Evolutionary conservation across 2,888 invertebrate genomes (phyloP), one percentile per base, ranked within the genome.

Genomic region (Clivina fossor): DNA sequence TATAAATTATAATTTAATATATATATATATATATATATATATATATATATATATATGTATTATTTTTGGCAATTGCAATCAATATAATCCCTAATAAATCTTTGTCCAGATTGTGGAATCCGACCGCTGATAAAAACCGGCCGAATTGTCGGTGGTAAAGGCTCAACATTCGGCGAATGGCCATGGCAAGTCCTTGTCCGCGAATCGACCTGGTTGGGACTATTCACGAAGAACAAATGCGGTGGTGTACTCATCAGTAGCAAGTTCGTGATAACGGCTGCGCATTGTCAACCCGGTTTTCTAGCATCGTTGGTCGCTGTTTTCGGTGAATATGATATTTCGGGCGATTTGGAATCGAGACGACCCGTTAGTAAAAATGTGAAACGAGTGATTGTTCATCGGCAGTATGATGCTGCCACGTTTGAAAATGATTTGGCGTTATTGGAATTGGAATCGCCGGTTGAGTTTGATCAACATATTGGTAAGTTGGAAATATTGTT

Each of bases 211-310:
- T 94, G 93, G 93, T 77, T 94, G 35, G 94, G 94, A 0, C 81
- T 94, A 15, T 93, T 94, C 74, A 93, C 93, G 41, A 94, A 94
- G 74, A 94, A 94, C 75, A 94, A 94, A 74, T 95, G 94, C 68
- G 94, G 94, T 1, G 94, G 94, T 2, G 94, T 95, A 0, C 80
- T 95, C n/a, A 91, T 94, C 65, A 89, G 90, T 26, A 86, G 81
- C 65, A 83, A 84, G 71, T 93, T 86, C 68, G 93, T 94, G 3
- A 85, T 93, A 57, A 94, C 94, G 0, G 94, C 94, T 0, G 94
- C 94, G 0, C 94, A 95, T 80, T 95, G 94, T 75, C 93, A 94
- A 71, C 93, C 94, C 35, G 93, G 93, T 32, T 93, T 94, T 76
- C 77, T 94, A 55, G 93, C 93, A 0, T 91, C 92, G 0, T 74